Evolutionary conservation across 2,797 vertebrate species (phyloP), one percentile per base, ranked within the genome.

Genomic region (Enteromius mattozi): DNA sequence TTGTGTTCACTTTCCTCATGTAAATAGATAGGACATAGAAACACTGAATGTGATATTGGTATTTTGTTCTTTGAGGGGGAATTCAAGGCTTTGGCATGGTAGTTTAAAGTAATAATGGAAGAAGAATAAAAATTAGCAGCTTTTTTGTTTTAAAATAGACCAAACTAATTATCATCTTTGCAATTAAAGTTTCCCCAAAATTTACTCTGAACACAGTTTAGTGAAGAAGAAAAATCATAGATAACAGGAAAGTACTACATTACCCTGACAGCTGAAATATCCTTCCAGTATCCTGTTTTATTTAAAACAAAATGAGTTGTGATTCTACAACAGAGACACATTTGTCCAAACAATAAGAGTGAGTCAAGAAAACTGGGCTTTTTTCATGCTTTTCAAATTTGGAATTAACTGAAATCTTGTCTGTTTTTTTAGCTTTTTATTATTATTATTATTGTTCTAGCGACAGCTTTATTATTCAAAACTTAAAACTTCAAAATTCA

Each of bases 21-120:
- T 88, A 82, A 87, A 88, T 78, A 87, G 71, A 72, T 19, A 35
- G 40, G 77, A 82, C 77, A 51, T 66, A 80, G 78, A 85, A 85
- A 56, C 49, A 19, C 10, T 70, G 27, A 78, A 77, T 61, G 24
- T 21, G 33, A 77, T 72, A 72, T 27, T 80, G 37, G 30, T 51
- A 21, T 72, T 24, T 77, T 75, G 65, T 27, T 63, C 45, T 76
- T 54, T 49, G 24, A 51, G 30, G 47, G 66, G 74, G 40, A 40
- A 40, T 42, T 37, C 68, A 45, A 69, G 14, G 49, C 66, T 49
- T 35, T 70, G 42, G 45, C 72, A 42, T 21, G 80, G 21, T 37
- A 35, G 40, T 19, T 82, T 12, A 47, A 61, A 84, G 72, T 71
- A 54, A n/a, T 63, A 17, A 17, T 37, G 13, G 45, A 47, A 69